Evolutionary conservation across 2,113 vertebrate genomes (phyloP), one percentile per base, ranked within the genome.

Genomic region (Ochotona princeps): DNA sequence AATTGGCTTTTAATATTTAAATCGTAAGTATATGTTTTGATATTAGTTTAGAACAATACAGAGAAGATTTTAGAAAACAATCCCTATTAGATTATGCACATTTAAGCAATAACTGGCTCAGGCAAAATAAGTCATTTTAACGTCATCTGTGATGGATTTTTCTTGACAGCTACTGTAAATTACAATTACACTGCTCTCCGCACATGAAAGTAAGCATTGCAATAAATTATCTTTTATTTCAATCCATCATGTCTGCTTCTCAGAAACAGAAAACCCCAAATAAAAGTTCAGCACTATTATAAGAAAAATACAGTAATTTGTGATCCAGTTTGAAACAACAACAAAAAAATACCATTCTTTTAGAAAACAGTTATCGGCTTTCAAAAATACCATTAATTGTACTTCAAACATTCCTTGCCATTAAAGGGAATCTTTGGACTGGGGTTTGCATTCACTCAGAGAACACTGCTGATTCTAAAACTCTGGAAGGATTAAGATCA

Each of bases 151-250:
- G 97, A 98, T 98, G 98, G 98, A 98, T 98, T 98, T 98, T 98
- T 96, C 97, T 98, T 98, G 98, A 98, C 98, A 98, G 98, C 98
- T 98, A 98, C 98, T 98, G 98, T 98, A 98, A 98, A 98, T 98
- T 98, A 98, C 98, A 98, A 98, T 98, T 98, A 98, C 96, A 97
- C 97, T 96, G 98, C 98, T 98, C 97, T 97, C 96, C 97, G 96
- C 97, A 98, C 97, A 97, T 97, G 97, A 98, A 98, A 98, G 97
- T 98, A 98, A 98, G 98, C 98, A 98, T 98, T 98, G 98, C 98
- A 98, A 98, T 98, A 98, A 98, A 98, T 98, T 98, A 98, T 98
- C 98, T 98, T 98, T 98, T 98, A 98, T 98, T 98, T 98, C 98
- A 98, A 97, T 98, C 98, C 98, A 98, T 98, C 98, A 98, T 97